These are phyloP conservation scores for Drosophila antonietae DNA, from an alignment of 2,888 invertebrate species.

Conservation along the genomic window DNA sequence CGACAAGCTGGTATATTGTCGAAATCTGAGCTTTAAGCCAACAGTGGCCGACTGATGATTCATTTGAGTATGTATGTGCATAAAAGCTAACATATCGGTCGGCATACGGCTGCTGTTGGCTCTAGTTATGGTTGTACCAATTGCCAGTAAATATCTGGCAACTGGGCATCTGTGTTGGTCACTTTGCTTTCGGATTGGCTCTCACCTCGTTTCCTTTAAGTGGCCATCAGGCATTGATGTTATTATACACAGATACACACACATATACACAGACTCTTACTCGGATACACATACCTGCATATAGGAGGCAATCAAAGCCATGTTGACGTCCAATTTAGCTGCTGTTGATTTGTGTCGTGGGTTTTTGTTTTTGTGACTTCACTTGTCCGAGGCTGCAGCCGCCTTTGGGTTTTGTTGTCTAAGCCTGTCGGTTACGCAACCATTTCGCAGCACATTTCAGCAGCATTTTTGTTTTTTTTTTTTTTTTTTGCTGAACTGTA, in stretches of 20 bases:
- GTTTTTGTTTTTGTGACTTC: slow-evolving; percentile 23
- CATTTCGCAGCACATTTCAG: slow-evolving; percentile 39
- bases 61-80: slow-evolving; percentile 17
- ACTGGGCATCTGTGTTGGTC: slow-evolving; percentile 23
- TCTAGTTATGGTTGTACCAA: slow-evolving; percentile 27
- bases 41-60: slow-evolving; percentile 38
- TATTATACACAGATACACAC: slow-evolving; percentile 7
- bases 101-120: background rate
- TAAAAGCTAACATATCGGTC: slow-evolving; percentile 17
- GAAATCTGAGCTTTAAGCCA: slow-evolving; percentile 46
- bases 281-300: slow-evolving; percentile 30
- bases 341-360: slow-evolving; percentile 71
- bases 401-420: slow-evolving; percentile 30
- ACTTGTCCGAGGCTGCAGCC: slow-evolving; percentile 34
- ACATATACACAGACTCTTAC: too few relatives aligned
- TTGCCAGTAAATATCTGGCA: slow-evolving; percentile 18
- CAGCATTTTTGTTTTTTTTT: background rate
- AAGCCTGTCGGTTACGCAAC: slow-evolving; percentile 65
- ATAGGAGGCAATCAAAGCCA: slow-evolving; percentile 65
- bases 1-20: slow-evolving; percentile 58
- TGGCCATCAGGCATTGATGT: slow-evolving; percentile 35
- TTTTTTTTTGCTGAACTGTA: background rate
- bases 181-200: slow-evolving; percentile 37
- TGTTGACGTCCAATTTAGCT: slow-evolving; percentile 75
- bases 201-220: slow-evolving; percentile 37